Base-by-base conservation (phyloP, 2,113 vertebrate species). In the Gymnorhina tibicen region DNA sequence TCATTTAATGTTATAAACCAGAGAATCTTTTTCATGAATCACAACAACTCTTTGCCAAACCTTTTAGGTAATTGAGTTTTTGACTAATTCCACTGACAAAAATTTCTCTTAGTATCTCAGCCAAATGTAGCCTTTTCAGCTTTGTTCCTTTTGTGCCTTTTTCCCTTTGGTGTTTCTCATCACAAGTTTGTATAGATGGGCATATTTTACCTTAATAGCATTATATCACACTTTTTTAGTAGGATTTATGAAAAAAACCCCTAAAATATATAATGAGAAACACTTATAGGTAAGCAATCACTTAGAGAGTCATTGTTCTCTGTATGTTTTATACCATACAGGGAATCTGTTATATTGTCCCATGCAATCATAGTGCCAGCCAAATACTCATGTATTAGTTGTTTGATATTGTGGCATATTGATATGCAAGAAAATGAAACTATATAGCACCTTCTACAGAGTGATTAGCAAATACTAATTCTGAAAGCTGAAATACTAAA, bases 261-360 rank as follows among this genome's bases (percentile, higher is more conserved):
- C 16, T 21, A 68, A 42, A 20, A 68, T 72, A 55, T 90, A 22
- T 81, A 91, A 69, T 59, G 46, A 87, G 26, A 94, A 96, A 86
- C 39, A 8, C 55, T 60, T 52, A 90, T 72, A 92, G 81, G 87
- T 88, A 94, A 90, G 47, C 26, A 93, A 90, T 79, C 72, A 27
- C 10, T 91, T 77, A 92, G 59, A 86, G 91, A 60, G 76, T 92
- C 73, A 75, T 11, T 79, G 55, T 68, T 86, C 85, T 91, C 33
- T 80, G 55, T 37, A 35, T 88, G 72, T 41, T 91, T 92, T 50
- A n/a, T 56, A 93, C 49, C 63, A 89, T 27, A 64, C 30, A 66
- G 86, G 73, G 49, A 87, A 92, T 88, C 91, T 96, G 37, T 95
- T 47, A 81, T 75, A 55, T 35, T 85, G 49, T 76, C 75, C 64